Percentiles rank a stretch among this genome's conserved stretches.
These are phyloP conservation scores for Eupithecia insigniata DNA, from an alignment of 2,888 invertebrate species.

Conservation along the genomic window DNA sequence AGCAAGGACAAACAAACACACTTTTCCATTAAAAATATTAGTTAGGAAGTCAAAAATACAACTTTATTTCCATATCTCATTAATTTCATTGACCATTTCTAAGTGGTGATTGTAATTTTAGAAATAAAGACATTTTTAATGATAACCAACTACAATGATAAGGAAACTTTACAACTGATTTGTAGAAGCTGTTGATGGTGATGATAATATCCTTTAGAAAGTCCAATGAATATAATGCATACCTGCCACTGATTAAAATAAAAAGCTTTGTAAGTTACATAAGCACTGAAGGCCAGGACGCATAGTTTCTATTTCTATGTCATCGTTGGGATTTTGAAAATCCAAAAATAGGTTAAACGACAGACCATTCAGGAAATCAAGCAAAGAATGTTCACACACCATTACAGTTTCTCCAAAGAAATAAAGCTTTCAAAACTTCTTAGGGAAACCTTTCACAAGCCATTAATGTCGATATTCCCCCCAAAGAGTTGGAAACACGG, in stretches of 20 bases:
- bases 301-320: background rate
- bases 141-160: background rate
- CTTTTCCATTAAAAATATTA: no score
- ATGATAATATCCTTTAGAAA: background rate
- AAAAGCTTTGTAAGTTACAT: no score
- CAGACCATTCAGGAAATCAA: background rate
- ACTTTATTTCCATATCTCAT: no score
- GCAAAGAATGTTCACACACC: constrained; percentile 43
- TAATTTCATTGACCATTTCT: no score
- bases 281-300: no score
- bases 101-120: no score
- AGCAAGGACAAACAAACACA: no score
- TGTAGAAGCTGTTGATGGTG: background rate
- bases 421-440: constrained; percentile 64
- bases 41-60: no score
- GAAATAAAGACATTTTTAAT: no score
- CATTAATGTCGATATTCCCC: constrained; percentile 77
- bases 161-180: background rate
- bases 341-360: background rate
- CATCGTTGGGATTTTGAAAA: background rate
- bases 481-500: constrained; percentile 81
- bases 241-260: background rate
- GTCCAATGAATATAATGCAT: background rate
- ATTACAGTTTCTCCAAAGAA: constrained; percentile 50
- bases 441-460: constrained; percentile 78